Base-by-base conservation (phyloP, 2,888 invertebrate species). In the Autographa gamma region DNA sequence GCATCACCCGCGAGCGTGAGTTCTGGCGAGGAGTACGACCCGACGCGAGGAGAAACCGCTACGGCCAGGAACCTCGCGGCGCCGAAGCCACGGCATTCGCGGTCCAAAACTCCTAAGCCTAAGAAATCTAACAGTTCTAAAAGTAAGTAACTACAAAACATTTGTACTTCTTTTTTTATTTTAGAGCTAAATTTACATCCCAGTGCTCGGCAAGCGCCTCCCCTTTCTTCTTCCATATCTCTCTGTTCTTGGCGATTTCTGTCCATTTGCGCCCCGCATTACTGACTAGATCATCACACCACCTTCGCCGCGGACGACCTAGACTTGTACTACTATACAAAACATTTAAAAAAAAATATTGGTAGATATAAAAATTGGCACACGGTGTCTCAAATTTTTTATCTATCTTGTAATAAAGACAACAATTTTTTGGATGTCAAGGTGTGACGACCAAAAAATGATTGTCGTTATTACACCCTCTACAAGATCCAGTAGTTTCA, bases 21-120 rank as follows among this genome's bases (percentile, higher is more conserved):
- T 75, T 96, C 96, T 4, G 96, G 96, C 63, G 96, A 96, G 81
- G 96, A 96, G 82, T 96, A 96, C 67, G 94, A 95, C 76, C 95
- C 96, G 5, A 83, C 91, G 11, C 89, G 91, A 6, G 94, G 93
- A 0, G 95, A 95, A 70, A 93, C 93, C 6, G 89, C 93, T 5
- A 92, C 93, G 2, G 90, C 90, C 9, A 93, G 94, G 89, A 94
- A 93, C 77, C 93, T 95, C 43, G 95, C 92, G 1, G 93, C 95
- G 3, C 92, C 95, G 4, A 95, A 94, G 74, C 88, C 93, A 13
- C 89, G 93, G n/a, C 91, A 93, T 48, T 80, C 91, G 68, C 91
- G 87, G 63, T 79, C 87, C n/a, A 90, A 88, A 71, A 84, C 86
- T 69, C 84, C 90, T 70, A 92, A 89, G 79, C 85, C 88, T 75